A percentile compares a stretch with the other conserved stretches of the same genome.
Conservation (phyloP, 2,888 invertebrate genomes). For the Tricholauxania praeusta region DNA sequence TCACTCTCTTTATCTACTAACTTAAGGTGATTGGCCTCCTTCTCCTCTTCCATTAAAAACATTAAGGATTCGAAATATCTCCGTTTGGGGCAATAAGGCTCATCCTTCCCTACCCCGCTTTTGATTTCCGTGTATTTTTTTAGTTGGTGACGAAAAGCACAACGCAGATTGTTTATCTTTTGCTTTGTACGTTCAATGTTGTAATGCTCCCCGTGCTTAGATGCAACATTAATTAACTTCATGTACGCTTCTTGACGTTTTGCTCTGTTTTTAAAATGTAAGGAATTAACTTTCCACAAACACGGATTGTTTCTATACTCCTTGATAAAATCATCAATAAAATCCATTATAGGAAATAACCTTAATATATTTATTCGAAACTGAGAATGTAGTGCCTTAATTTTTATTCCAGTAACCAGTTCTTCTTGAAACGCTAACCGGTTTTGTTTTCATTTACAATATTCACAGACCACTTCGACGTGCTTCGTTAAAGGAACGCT, state of each 20-base stretch:
- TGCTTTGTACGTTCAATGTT: constrained; percentile 67
- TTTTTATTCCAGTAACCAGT: no score
- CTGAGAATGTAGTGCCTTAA: no score
- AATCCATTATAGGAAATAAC: constrained; percentile 55
- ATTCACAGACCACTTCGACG: no score
- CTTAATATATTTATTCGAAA: no score
- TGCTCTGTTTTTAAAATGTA: constrained; percentile 64
- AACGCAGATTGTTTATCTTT: constrained; percentile 67
- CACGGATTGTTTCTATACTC: constrained; percentile 67
- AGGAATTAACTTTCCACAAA: constrained; percentile 65
- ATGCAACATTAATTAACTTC: constrained; percentile 65
- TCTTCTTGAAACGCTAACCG: no score
- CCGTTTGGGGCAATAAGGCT: constrained; percentile 65
- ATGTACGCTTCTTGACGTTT: constrained; percentile 65
- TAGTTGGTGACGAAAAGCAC: constrained; percentile 66
- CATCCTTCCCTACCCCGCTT: constrained; percentile 64
- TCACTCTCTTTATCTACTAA: constrained; percentile 33
- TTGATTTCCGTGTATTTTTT: constrained; percentile 66
- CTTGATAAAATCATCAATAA: constrained; percentile 66
- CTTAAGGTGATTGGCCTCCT: constrained; percentile 24
- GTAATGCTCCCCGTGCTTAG: constrained; percentile 66
- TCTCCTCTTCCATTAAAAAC: constrained; percentile 67
- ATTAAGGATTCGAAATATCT: constrained; percentile 66
- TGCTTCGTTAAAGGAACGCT: no score
- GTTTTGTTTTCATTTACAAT: no score